Base-by-base conservation (phyloP, 2,797 vertebrate species). In the Pangasius krempfi region DNA sequence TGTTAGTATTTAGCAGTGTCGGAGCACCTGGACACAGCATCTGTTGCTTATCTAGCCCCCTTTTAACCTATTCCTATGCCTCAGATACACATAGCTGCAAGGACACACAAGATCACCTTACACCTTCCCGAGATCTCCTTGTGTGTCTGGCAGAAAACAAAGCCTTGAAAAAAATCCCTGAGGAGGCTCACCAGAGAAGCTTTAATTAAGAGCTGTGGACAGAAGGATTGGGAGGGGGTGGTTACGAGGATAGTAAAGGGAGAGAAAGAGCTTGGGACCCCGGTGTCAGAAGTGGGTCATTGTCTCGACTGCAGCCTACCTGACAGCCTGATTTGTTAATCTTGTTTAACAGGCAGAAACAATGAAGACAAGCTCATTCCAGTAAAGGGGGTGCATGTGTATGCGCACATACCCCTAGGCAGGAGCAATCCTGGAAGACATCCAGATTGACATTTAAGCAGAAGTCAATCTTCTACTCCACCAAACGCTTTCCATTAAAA, bases 281-380 rank as follows among this genome's bases (percentile, higher is more conserved):
- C 84, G 93, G 95, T 95, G 95, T 95, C 94, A 95, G 95, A 96
- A 96, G 92, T 96, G 95, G 95, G 96, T 96, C 95, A 96, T 95
- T 96, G 95, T 96, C 96, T 96, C 94, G 95, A 95, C 95, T 94
- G 94, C 94, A 94, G 95, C 94, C 94, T 95, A 96, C 95, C 96
- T 96, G 96, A 96, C 96, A 96, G 94, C 96, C 95, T 96, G 95
- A 97, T 96, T 96, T 95, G 95, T 95, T 96, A 96, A 96, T 96
- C 95, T 94, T 96, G 96, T 95, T 96, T 95, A 96, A 95, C 90
- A 92, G 94, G 96, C 96, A 96, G 95, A 97, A 97, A 96, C 95
- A 95, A 96, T 95, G 94, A 94, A 84, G 92, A 94, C 93, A 92
- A 94, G 94, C 94, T 95, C 96, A 96, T 96, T 95, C 94, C 91